Evolutionary conservation across 2,797 vertebrate species (phyloP).

Genomic region (Periophthalmus magnuspinnatus): DNA sequence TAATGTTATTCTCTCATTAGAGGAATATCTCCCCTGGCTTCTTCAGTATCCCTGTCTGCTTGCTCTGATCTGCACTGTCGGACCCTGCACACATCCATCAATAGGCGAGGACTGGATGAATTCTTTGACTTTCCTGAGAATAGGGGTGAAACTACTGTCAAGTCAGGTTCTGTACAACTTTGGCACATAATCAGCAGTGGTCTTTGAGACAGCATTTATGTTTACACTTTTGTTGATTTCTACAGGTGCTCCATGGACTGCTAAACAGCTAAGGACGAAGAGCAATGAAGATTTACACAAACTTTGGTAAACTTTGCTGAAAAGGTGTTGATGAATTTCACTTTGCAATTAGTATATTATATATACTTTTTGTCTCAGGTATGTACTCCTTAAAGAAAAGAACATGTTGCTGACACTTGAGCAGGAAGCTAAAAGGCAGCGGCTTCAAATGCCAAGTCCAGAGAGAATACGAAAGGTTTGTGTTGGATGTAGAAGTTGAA

Average conservation of each 20-base stretch:
- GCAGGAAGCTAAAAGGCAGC: slow-evolving; percentile 88
- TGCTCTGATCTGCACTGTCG: slow-evolving; percentile 55
- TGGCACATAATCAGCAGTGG: not conserved
- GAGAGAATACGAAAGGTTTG: slow-evolving; percentile 91
- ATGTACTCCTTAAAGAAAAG: slow-evolving; percentile 95
- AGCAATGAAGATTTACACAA: slow-evolving; percentile 96
- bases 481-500: slow-evolving; percentile 1
- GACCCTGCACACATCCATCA: slow-evolving; percentile 79
- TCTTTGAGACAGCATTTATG: not conserved
- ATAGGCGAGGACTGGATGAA: slow-evolving; percentile 84
- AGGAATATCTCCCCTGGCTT: slow-evolving; percentile 10
- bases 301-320: slow-evolving; percentile 85
- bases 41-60: slow-evolving; percentile 11
- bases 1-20: slow-evolving; percentile 24
- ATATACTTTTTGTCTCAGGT: slow-evolving; percentile 76
- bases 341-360: not conserved
- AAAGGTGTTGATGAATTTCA: not conserved
- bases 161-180: slow-evolving; percentile 83
- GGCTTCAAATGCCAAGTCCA: slow-evolving; percentile 88
- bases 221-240: slow-evolving; percentile 19
- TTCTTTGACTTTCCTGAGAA: slow-evolving; percentile 93
- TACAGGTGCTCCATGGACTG: slow-evolving; percentile 89
- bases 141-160: slow-evolving; percentile 88
- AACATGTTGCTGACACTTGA: slow-evolving; percentile 93
- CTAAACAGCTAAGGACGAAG: slow-evolving; percentile 88